phyloP scores from a whole-genome alignment of 2,113 vertebrate genomes.

The Ancistrus triradiatus region DNA sequence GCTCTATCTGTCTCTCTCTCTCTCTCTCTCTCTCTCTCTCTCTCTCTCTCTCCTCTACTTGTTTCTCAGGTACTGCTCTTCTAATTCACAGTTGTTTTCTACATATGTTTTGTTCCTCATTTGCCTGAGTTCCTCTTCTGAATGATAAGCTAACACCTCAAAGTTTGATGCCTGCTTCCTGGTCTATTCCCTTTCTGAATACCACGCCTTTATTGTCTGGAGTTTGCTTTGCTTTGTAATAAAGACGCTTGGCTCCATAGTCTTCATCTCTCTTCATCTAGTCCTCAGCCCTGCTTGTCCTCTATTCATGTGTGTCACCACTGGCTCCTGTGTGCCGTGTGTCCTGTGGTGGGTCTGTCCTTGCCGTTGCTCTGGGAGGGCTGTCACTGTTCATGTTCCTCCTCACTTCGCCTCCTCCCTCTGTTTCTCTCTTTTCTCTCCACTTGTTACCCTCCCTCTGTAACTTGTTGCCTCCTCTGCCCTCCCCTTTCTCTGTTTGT shows the following conservation, averaged over 20 bases:
- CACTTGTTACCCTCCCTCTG: constrained; percentile 11
- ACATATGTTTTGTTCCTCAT: constrained; percentile 13
- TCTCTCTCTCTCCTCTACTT: constrained; percentile 1
- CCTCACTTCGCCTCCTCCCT: too few species aligned
- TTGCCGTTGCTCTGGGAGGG: constrained; percentile 10
- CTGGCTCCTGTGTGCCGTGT: constrained; percentile 4
- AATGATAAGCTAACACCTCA: background rate
- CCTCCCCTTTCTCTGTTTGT: constrained; percentile 46
- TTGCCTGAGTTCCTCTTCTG: constrained; percentile 16
- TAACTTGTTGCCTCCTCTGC: constrained; percentile 26
- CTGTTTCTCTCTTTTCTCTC: constrained; percentile 1
- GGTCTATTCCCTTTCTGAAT: background rate
- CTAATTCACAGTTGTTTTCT: background rate
- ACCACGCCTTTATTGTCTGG: background rate
- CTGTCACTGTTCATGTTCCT: background rate
- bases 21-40: constrained; percentile 22
- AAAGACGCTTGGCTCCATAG: background rate
- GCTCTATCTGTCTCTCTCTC: constrained; percentile 23
- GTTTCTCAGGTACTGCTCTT: constrained; percentile 9
- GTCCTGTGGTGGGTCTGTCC: constrained; percentile 13
- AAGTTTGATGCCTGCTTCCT: background rate
- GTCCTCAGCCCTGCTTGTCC: background rate
- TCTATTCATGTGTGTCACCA: background rate
- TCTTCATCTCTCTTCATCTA: background rate
- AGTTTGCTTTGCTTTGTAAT: constrained; percentile 5